Conservation (phyloP, 2,113 vertebrate species). For the Phaethon lepturus region DNA sequence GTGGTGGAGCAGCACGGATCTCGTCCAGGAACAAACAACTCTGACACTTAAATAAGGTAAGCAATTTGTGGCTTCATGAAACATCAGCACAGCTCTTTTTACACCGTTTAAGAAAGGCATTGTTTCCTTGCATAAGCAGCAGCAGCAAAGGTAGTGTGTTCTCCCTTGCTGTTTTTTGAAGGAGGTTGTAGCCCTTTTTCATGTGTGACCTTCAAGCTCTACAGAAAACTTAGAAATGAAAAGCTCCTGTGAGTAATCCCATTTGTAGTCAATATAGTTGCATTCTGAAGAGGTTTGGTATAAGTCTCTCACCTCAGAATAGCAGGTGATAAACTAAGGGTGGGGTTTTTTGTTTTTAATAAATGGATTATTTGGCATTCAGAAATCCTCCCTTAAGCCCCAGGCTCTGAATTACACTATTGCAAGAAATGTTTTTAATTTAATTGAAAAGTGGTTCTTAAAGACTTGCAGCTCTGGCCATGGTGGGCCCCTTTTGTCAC, state of each 20-base stretch:
- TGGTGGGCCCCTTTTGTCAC: neutral
- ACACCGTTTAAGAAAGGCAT: constrained; percentile 56
- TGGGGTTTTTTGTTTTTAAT: constrained; percentile 39
- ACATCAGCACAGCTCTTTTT: constrained; percentile 72
- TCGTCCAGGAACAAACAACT: constrained; percentile 53
- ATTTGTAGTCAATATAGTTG: constrained; percentile 38
- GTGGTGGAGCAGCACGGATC: rapidly evolving
- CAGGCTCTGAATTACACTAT: neutral
- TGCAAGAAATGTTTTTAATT: constrained; percentile 35
- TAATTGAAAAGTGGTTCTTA: neutral
- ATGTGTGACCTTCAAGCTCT: constrained; percentile 72
- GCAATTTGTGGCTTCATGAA: constrained; percentile 69
- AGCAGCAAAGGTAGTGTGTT: constrained; percentile 48
- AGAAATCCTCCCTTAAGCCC: constrained; percentile 51
- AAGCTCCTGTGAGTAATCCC: constrained; percentile 48
- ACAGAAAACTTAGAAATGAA: constrained; percentile 69
- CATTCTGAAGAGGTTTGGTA: constrained; percentile 19
- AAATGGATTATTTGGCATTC: constrained; percentile 39
- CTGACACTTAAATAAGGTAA: constrained; percentile 58
- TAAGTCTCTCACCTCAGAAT: constrained; percentile 51
- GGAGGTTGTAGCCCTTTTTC: constrained; percentile 51
- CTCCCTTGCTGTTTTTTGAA: constrained; percentile 60
- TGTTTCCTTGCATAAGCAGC: constrained; percentile 71
- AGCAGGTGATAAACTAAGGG: constrained; percentile 56
- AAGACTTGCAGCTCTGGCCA: neutral